Evolutionary conservation across 2,888 invertebrate genomes (phyloP), one percentile per base, ranked within the genome.

Genomic region (Sphaeridia pumilis): DNA sequence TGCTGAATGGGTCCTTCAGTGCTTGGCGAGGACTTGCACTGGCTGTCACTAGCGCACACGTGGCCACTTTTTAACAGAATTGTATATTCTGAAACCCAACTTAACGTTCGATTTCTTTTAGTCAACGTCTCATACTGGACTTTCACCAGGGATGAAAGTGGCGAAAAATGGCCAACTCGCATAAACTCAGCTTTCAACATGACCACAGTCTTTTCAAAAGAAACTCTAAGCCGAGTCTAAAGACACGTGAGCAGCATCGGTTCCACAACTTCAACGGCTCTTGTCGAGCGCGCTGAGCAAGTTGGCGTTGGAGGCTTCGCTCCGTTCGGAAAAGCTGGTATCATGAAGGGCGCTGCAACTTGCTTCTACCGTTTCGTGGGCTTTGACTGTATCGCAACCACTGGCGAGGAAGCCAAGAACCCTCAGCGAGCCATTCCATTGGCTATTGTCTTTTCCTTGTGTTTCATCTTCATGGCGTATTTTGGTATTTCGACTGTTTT

Each of bases 331-430:
- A 69, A 90, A 34, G 78, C 82, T 0, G 94, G 89, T 0, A 79
- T 89, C 3, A 84, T 89, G 84, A 81, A 84, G 0, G 90, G 89
- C 0, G 84, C 88, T 0, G 87, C 88, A 0, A 87, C 81, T 17
- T 88, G 87, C 69, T 94, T 93, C 74, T 94, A 84, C 70, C 92
- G 90, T 20, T 95, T 93, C 70, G 90, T 95, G 4, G 95, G 95
- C 24, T 95, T 95, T 69, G 95, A 95, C 73, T 84, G 86, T 63
- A 87, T 88, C 3, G 88, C 88, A 14, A 87, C 88, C 2, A 87
- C 87, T 0, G 63, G 63, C 24, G 92, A 92, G 70, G 94, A 95
- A 71, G 89, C 93, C 2, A 83, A 83, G 66, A 89, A 88, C 72
- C 92, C 94, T 1, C 87, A 88, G 70, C 80, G 83, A 66, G 87